Conservation (phyloP, 2,888 invertebrate species). For the Stenoptilia bipunctidactyla region DNA sequence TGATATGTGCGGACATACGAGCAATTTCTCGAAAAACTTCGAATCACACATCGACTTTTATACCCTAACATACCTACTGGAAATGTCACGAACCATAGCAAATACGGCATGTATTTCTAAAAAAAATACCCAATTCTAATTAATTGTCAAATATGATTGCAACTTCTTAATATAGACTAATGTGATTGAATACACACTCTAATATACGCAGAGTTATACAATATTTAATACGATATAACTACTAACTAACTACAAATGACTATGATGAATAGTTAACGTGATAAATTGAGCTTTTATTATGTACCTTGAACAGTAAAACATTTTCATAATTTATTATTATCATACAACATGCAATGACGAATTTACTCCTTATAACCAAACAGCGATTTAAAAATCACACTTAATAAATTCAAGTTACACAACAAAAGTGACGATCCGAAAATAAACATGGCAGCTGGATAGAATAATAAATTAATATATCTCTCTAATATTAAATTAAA, state of each 20-base stretch:
- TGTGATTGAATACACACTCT: background rate
- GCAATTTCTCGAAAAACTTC: too few species aligned
- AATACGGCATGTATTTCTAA: background rate
- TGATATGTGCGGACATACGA: conserved; percentile 47
- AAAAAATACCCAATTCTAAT: background rate
- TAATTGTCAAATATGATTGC: too few species aligned
- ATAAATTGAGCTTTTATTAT: conserved; percentile 44
- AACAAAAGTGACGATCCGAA: conserved; percentile 34
- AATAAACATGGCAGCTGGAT: conserved; percentile 53
- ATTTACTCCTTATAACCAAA: too few species aligned
- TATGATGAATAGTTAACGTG: conserved; percentile 33
- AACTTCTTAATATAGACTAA: background rate
- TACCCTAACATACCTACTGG: conserved; percentile 44
- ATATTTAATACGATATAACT: conserved; percentile 31
- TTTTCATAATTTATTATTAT: conserved; percentile 12
- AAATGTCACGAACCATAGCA: conserved; percentile 62
- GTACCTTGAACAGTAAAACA: conserved; percentile 30
- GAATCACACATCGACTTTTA: conserved; percentile 2
- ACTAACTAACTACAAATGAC: conserved; percentile 44
- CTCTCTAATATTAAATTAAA: conserved; percentile 9
- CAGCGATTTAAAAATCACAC: too few species aligned
- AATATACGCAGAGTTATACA: conserved; percentile 10
- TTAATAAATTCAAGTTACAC: conserved; percentile 41
- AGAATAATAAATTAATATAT: conserved; percentile 32
- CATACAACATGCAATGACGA: conserved; percentile 2